Evolutionary conservation across 2,797 vertebrate species (phyloP).

Genomic region (Macroramphosus scolopax): DNA sequence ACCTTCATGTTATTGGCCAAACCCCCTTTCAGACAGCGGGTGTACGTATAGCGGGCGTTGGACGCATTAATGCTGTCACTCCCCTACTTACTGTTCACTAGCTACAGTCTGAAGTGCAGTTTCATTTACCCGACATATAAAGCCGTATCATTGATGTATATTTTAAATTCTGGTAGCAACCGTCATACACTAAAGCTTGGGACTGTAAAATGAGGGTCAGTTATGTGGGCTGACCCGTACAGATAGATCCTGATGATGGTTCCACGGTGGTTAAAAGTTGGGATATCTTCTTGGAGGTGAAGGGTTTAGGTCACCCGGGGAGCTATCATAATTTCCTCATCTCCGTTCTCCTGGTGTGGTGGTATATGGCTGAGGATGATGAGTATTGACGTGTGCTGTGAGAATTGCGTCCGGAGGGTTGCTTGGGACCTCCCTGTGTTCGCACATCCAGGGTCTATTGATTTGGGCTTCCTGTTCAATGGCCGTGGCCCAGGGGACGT

Average conservation of each 20-base stretch:
- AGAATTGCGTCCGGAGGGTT: constrained; percentile 71
- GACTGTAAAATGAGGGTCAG: not conserved
- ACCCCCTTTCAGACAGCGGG: no score
- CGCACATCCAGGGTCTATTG: constrained; percentile 73
- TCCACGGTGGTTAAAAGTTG: constrained; percentile 24
- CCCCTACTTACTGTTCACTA: no score
- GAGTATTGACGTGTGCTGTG: constrained; percentile 72
- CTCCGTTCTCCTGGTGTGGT: constrained; percentile 53
- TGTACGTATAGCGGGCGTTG: no score
- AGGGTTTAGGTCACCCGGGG: constrained; percentile 44
- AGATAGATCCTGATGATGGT: not conserved
- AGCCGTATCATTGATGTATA: no score
- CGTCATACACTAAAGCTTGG: not conserved
- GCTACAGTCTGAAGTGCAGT: no score
- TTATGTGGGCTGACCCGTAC: constrained; percentile 2
- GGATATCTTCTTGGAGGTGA: constrained; percentile 24
- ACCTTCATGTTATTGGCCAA: not conserved
- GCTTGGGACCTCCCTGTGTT: constrained; percentile 71
- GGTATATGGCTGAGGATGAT: constrained; percentile 72
- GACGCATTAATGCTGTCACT: no score
- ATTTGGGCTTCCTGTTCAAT: constrained; percentile 68
- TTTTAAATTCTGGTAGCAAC: no score
- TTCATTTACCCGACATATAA: no score
- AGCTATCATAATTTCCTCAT: constrained; percentile 38
- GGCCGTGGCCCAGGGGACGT: constrained; percentile 58